phyloP scores from a whole-genome alignment of 2,797 vertebrate genomes.

The Brotula barbata region DNA sequence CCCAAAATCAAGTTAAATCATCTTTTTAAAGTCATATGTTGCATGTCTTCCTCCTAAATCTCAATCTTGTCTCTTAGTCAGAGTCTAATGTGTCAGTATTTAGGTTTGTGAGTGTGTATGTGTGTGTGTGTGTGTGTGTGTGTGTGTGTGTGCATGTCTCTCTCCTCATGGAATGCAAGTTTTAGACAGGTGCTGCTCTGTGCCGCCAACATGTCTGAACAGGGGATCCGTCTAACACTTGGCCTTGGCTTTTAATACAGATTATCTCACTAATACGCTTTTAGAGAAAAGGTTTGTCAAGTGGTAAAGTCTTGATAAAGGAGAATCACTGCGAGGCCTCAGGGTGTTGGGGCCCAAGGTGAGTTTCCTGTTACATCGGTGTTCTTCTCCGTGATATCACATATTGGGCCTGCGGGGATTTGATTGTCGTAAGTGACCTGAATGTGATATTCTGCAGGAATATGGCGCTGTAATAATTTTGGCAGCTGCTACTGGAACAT shows the following conservation, averaged over 20 bases:
- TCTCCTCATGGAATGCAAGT: slow-evolving; percentile 54
- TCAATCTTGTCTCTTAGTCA: too few species aligned
- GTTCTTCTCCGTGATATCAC: too few species aligned
- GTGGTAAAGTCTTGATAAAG: neutral
- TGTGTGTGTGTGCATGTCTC: slow-evolving; percentile 7
- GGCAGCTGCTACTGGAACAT: neutral
- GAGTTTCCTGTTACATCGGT: neutral
- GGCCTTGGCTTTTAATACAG: neutral
- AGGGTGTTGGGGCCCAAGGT: neutral
- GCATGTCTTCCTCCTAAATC: too few species aligned
- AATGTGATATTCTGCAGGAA: neutral
- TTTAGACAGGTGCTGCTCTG: slow-evolving; percentile 53
- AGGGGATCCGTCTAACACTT: slow-evolving; percentile 26
- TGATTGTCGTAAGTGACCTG: neutral
- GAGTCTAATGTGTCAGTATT: too few species aligned
- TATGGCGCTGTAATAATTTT: too few species aligned
- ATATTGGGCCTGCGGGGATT: neutral
- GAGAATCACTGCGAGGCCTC: neutral
- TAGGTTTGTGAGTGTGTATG: too few species aligned
- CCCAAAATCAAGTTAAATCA: too few species aligned
- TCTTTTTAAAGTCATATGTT: too few species aligned
- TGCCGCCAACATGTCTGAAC: slow-evolving; percentile 54
- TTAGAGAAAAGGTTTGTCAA: neutral
- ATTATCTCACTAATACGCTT: neutral
- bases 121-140: slow-evolving; percentile 4